Evolutionary conservation across 2,113 vertebrate species (phyloP).

Genomic region (Lamprologus lemairii): DNA sequence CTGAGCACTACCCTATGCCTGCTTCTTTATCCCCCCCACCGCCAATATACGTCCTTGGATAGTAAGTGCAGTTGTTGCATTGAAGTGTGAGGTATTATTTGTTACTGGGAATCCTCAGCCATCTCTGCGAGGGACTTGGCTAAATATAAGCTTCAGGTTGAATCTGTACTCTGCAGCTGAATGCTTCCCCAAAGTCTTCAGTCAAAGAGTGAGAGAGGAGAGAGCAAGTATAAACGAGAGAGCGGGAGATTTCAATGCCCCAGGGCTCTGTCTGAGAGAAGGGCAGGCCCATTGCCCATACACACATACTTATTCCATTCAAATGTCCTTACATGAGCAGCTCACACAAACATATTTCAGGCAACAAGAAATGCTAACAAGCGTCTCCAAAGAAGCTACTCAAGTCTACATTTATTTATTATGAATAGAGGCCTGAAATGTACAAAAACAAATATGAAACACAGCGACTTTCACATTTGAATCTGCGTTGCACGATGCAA

Average conservation of each 20-base stretch:
- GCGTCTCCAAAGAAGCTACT: neutral
- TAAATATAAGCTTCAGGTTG: neutral
- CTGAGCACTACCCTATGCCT: neutral
- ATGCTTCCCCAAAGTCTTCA: conserved; percentile 16
- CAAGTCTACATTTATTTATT: neutral
- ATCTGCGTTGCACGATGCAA: neutral
- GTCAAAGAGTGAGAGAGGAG: neutral
- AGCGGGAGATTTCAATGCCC: conserved; percentile 11
- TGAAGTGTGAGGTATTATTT: neutral
- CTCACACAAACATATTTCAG: neutral
- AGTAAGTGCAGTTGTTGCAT: neutral
- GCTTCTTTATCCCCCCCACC: neutral
- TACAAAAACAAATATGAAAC: neutral
- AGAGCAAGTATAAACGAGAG: neutral
- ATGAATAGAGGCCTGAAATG: neutral
- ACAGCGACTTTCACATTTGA: neutral
- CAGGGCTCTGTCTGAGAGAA: conserved; percentile 35
- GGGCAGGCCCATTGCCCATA: conserved; percentile 30
- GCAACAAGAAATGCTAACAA: neutral
- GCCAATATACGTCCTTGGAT: neutral
- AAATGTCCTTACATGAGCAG: conserved; percentile 25
- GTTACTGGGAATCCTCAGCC: neutral
- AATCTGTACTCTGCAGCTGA: neutral
- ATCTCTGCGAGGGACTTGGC: neutral
- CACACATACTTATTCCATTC: conserved; percentile 36